Base-by-base conservation (phyloP, 2,113 vertebrate species). In the Amphiprion percula region DNA sequence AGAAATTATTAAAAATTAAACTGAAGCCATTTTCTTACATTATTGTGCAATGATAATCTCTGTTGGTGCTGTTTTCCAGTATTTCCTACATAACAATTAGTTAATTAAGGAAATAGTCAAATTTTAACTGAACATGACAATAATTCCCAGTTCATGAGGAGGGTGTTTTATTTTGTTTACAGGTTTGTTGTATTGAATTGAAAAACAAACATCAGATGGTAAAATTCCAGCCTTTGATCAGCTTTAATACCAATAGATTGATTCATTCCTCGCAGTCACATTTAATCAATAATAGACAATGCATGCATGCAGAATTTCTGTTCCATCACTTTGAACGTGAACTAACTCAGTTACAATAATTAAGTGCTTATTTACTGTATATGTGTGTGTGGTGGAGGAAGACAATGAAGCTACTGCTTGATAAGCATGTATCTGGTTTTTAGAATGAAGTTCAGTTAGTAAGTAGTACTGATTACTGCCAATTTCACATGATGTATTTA, bases 401-500 rank as follows among this genome's bases (percentile, higher is more conserved):
- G 23, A 63, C 37, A 52, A 47, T 1, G 30, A 37, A 74, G 26
- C 30, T 23, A 49, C 65, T 83, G 65, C 12, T n/a, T 41, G 41
- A 49, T 58, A 21, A 28, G 60, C 8, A 52, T 10, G 5, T 62
- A n/a, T 3, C 59, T 33, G 9, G 21, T 65, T 71, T 58, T 58
- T 14, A 50, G 49, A 58, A 10, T 10, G 0, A 41, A 64, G 39
- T 59, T 53, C n/a, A 30, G 59, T 61, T 52, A 74, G 16, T 26
- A 19, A 59, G 30, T 81, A 44, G 41, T 8, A 10, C 21, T 58
- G 21, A 21, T 65, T 26, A 11, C 56, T 88, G 88, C 87, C 75
- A 80, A 83, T 80, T 75, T 49, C 55, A 56, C 55, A 53, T 39
- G 79, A 68, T 70, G 68, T 79, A 59, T 83, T 72, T 63, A 70